phyloP scores from a whole-genome alignment of 2,888 invertebrate genomes.

The Auanema freiburgensis region DNA sequence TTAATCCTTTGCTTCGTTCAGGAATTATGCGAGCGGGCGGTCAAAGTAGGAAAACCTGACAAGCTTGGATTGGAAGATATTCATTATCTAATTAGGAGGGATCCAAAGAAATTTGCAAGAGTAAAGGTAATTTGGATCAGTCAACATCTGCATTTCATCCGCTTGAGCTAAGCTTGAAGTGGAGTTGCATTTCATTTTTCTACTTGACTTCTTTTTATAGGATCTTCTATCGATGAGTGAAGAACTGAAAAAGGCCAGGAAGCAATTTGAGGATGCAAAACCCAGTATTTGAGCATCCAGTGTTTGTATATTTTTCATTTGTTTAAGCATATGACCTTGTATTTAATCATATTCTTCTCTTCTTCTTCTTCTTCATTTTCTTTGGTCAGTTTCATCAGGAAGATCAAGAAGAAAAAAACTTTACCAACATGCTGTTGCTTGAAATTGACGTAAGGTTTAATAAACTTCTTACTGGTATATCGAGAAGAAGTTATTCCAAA shows the following conservation, averaged over 20 bases:
- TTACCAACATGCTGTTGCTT: too few relatives aligned
- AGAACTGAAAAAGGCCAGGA: constrained; percentile 94
- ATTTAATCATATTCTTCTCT: too few relatives aligned
- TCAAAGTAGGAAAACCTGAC: constrained; percentile 76
- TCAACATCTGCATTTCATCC: background rate
- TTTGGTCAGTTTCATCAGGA: too few relatives aligned
- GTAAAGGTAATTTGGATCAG: constrained; percentile 73
- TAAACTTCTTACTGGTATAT: too few relatives aligned
- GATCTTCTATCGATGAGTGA: constrained; percentile 78
- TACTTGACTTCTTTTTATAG: constrained; percentile 72
- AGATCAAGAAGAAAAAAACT: too few relatives aligned
- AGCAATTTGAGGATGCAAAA: constrained; percentile 89
- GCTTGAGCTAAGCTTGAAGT: background rate
- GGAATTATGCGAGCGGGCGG: constrained; percentile 28
- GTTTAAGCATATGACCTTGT: too few relatives aligned
- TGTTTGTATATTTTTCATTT: too few relatives aligned
- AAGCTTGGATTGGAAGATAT: constrained; percentile 97
- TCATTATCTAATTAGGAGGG: constrained; percentile 85
- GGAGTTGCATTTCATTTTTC: background rate
- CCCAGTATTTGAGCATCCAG: constrained; percentile 5
- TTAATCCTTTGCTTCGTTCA: background rate
- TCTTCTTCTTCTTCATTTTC: too few relatives aligned
- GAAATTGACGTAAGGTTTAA: too few relatives aligned
- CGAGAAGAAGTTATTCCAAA: too few relatives aligned
- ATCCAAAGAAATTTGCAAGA: constrained; percentile 91